Conservation (phyloP, 1,140 invertebrate genomes). For the Micrasema longulum region DNA sequence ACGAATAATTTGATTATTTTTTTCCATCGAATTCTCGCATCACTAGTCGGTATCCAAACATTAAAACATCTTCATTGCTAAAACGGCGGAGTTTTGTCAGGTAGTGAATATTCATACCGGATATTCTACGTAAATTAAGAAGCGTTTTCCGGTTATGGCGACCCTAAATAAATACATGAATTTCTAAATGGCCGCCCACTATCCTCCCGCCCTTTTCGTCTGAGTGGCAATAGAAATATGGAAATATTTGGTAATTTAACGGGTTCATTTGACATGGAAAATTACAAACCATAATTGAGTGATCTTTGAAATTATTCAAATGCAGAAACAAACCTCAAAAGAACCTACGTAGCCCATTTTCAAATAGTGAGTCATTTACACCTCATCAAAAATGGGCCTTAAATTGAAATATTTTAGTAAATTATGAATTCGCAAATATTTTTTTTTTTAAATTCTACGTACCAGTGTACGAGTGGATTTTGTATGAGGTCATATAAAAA, state of each 20-base stretch:
- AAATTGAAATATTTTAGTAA: no score
- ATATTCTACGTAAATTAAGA: slow-evolving; percentile 15
- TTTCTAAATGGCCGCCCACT: slow-evolving; percentile 11
- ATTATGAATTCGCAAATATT: no score
- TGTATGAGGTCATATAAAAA: no score
- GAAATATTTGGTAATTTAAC: slow-evolving; percentile 17
- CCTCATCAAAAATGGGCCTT: no score
- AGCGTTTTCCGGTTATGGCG: slow-evolving; percentile 1
- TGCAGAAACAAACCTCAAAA: not conserved
- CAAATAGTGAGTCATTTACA: no score
- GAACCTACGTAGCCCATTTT: no score
- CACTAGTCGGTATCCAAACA: not conserved
- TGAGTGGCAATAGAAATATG: slow-evolving; percentile 5
- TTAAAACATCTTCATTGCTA: slow-evolving; percentile 14
- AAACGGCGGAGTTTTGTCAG: not conserved
- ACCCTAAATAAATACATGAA: slow-evolving; percentile 28
- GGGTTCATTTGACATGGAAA: slow-evolving; percentile 30
- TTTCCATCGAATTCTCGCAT: not conserved
- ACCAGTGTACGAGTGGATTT: no score
- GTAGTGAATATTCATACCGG: slow-evolving; percentile 15
- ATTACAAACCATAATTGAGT: slow-evolving; percentile 10
- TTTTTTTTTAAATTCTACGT: no score
- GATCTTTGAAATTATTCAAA: slow-evolving; percentile 9
- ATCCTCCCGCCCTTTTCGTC: not conserved
- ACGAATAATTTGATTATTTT: not conserved